Percentiles rank a stretch among this genome's conserved stretches.
These are phyloP conservation scores for Aspidiotus destructor DNA, from an alignment of 2,888 invertebrate species.

Conservation along the genomic window DNA sequence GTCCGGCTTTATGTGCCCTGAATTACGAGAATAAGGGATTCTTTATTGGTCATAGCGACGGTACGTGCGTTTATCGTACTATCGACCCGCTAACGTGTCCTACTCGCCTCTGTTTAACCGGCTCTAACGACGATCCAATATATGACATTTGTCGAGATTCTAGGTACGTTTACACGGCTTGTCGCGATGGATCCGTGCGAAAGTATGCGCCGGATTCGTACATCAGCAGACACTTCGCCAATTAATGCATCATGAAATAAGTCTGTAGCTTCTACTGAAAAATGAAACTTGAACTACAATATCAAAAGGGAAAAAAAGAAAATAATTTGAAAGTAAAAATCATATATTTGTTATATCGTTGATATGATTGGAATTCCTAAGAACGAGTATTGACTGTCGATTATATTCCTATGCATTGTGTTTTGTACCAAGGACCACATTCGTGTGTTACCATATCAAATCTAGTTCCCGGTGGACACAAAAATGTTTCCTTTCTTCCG, in stretches of 20 bases:
- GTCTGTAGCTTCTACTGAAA: too few species aligned
- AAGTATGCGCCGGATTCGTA: constrained; percentile 47
- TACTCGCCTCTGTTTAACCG: constrained; percentile 51
- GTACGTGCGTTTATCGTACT: constrained; percentile 50
- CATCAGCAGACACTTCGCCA: constrained; percentile 16
- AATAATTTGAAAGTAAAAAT: too few species aligned
- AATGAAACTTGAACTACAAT: too few species aligned
- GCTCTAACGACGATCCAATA: constrained; percentile 60
- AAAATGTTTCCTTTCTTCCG: constrained; percentile 39
- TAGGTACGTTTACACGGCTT: constrained; percentile 51
- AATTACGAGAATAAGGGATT: constrained; percentile 47
- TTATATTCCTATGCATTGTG: constrained; percentile 24
- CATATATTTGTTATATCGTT: too few species aligned
- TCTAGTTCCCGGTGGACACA: constrained; percentile 39
- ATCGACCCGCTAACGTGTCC: constrained; percentile 40
- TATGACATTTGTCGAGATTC: constrained; percentile 53
- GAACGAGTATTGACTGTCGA: neutral
- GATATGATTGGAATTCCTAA: too few species aligned
- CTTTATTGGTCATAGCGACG: constrained; percentile 53
- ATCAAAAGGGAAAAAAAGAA: too few species aligned
- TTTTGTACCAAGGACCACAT: constrained; percentile 37
- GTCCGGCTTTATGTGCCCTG: constrained; percentile 48
- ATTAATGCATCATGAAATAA: neutral
- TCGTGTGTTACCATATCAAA: constrained; percentile 38
- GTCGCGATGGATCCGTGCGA: constrained; percentile 54